Base-by-base conservation (phyloP, 2,797 vertebrate genomes). In the Coranthus polyacanthus region DNA sequence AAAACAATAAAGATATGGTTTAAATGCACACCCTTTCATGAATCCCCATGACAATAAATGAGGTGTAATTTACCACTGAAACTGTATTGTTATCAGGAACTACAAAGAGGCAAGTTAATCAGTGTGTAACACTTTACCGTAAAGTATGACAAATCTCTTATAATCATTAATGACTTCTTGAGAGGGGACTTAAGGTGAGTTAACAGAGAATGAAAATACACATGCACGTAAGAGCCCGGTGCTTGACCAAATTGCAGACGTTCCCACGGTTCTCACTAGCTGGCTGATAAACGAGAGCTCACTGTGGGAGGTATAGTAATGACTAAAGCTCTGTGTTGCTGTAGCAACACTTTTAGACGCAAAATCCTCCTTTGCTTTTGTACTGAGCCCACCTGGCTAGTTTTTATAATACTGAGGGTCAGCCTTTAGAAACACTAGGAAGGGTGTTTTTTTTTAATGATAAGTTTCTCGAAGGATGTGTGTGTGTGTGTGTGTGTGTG, bases 301-400 rank as follows among this genome's bases (percentile, higher is more conserved):
- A 41, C 80, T 26, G 87, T 91, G 89, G 90, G 88, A 89, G 91
- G 91, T 90, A 75, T 85, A 91, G 87, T 92, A 90, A 91, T 90
- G 84, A 79, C 79, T 70, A 57, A 84, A 85, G 78, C 86, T 71
- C 66, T 64, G 47, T 7, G 72, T 81, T 81, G 60, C 76, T 75
- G 65, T 70, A 58, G 86, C 75, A 78, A 84, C 80, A 64, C 49
- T 15, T n/a, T n/a, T 7, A 53, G 77, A 81, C 78, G 77, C 76
- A 73, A 75, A 89, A 87, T 87, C 84, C 82, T 77, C 72, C 53
- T 60, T 74, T 84, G 81, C 79, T 89, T 85, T 84, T 37, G 47
- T 51, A 44, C 79, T 55, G 44, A 81, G 85, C 83, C 89, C 83
- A 89, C 83, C 88, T 87, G 83, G 83, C 29, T 74, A 65, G 79